These are phyloP conservation scores for Drosophila quadrilineata DNA, from an alignment of 1,140 invertebrate species.

Conservation along the genomic window DNA sequence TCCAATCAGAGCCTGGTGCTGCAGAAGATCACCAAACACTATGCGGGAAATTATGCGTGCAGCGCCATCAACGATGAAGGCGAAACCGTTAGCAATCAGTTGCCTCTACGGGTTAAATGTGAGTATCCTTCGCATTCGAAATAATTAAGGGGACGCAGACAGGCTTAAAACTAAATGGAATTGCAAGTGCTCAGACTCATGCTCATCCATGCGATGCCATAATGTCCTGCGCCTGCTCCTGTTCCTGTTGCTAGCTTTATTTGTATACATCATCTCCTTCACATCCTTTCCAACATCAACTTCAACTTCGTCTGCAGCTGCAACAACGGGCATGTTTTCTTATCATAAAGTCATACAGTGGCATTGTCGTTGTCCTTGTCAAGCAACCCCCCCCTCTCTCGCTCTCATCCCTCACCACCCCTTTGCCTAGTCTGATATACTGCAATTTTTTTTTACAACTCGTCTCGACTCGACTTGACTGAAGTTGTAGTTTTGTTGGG, in stretches of 20 bases:
- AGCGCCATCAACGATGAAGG: constrained; percentile 90
- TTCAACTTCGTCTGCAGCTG: not conserved
- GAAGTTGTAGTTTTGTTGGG: too few species aligned
- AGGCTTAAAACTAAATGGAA: not conserved
- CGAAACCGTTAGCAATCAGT: constrained; percentile 89
- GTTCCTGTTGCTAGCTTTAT: not conserved
- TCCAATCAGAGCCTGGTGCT: constrained; percentile 92
- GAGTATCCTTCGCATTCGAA: constrained; percentile 83
- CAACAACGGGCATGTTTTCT: constrained; percentile 52
- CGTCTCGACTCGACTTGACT: constrained; percentile 20
- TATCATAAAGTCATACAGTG: constrained; percentile 65
- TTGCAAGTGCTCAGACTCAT: too few species aligned
- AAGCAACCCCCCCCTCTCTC: not conserved
- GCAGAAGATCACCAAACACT: constrained; percentile 90
- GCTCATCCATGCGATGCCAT: too few species aligned
- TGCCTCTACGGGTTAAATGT: constrained; percentile 92
- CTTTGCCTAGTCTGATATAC: constrained; percentile 62
- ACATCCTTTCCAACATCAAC: not conserved
- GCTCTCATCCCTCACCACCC: not conserved
- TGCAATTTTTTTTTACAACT: constrained; percentile 67
- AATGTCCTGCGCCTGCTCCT: not conserved
- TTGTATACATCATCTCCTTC: constrained; percentile 19
- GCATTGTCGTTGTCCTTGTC: constrained; percentile 32
- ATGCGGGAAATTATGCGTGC: constrained; percentile 91
- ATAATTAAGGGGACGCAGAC: not conserved